Evolutionary conservation across 2,797 vertebrate species (phyloP).

Genomic region (Semaprochilodus insignis): DNA sequence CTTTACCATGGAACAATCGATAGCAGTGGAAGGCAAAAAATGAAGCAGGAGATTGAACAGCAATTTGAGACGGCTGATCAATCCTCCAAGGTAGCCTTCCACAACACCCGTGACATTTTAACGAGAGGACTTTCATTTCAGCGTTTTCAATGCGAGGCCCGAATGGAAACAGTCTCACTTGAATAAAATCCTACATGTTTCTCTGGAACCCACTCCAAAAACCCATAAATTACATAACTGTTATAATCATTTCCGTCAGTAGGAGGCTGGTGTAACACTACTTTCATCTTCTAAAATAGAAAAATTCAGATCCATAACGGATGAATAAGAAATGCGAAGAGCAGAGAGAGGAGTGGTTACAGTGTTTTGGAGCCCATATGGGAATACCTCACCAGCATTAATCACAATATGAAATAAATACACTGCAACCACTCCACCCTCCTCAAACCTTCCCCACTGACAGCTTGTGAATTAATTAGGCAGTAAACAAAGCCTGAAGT

Average conservation of each 20-base stretch:
- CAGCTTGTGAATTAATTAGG: slow-evolving; percentile 52
- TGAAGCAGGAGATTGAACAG: slow-evolving; percentile 22
- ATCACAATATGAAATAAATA: slow-evolving; percentile 30
- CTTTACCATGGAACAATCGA: slow-evolving; percentile 43
- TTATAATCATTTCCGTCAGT: slow-evolving; percentile 1
- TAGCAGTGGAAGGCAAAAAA: slow-evolving; percentile 25
- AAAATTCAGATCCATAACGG: background rate
- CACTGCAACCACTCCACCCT: slow-evolving; percentile 24
- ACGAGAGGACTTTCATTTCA: background rate
- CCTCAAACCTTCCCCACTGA: slow-evolving; percentile 30
- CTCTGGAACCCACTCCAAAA: background rate
- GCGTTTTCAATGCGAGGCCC: background rate
- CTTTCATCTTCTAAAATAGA: slow-evolving; percentile 29
- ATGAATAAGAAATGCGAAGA: slow-evolving; percentile 4
- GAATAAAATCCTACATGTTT: background rate
- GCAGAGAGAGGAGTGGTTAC: background rate
- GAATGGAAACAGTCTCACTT: background rate
- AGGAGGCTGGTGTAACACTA: slow-evolving; percentile 5
- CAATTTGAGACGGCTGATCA: slow-evolving; percentile 38
- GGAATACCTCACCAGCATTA: slow-evolving; percentile 33
- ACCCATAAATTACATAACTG: slow-evolving; percentile 6
- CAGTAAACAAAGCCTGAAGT: slow-evolving; percentile 44
- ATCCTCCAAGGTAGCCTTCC: slow-evolving; percentile 26
- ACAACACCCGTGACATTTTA: slow-evolving; percentile 15
- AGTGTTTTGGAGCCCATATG: slow-evolving; percentile 30